These are phyloP conservation scores for Apamea sordens DNA, from an alignment of 2,888 invertebrate species.

Conservation along the genomic window DNA sequence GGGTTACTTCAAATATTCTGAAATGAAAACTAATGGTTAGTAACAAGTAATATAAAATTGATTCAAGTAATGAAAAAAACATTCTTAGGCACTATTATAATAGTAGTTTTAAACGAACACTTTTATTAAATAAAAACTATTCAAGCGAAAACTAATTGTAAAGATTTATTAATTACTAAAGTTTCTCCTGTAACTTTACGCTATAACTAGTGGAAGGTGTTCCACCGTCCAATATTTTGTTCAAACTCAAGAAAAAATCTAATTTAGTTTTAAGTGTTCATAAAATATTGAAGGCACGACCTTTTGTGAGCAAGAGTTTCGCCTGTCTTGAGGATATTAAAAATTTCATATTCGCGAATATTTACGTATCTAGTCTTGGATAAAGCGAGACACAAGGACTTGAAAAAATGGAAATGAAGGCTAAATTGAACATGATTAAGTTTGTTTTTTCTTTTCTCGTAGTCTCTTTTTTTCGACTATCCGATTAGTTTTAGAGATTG, in stretches of 20 bases:
- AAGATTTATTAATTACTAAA: conserved; percentile 70
- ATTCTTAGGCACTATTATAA: conserved; percentile 3
- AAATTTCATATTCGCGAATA: conserved; percentile 79
- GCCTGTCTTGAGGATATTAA: conserved; percentile 83
- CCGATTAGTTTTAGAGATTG: not conserved
- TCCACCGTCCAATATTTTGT: conserved; percentile 70
- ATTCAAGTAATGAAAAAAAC: not conserved
- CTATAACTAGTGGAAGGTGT: conserved; percentile 66
- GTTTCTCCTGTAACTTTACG: conserved; percentile 65
- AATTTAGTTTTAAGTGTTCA: conserved; percentile 84
- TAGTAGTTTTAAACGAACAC: conserved; percentile 23
- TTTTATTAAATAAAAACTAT: conserved; percentile 53
- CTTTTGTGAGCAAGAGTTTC: conserved; percentile 76
- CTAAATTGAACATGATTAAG: not conserved
- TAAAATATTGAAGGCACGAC: conserved; percentile 84
- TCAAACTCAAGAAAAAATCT: conserved; percentile 77
- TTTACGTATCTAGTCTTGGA: conserved; percentile 67
- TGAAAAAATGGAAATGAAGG: conserved; percentile 18
- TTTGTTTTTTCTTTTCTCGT: not conserved
- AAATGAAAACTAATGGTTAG: conserved; percentile 8
- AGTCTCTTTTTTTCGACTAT: not conserved
- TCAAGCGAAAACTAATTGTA: conserved; percentile 57
- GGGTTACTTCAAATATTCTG: not conserved
- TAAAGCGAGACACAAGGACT: conserved; percentile 58
- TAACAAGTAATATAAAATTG: conserved; percentile 2